Percentiles rank a stretch among this genome's conserved stretches.
Evolutionary conservation across 2,888 invertebrate species (phyloP).

Genomic region (Lacanobia oleracea): DNA sequence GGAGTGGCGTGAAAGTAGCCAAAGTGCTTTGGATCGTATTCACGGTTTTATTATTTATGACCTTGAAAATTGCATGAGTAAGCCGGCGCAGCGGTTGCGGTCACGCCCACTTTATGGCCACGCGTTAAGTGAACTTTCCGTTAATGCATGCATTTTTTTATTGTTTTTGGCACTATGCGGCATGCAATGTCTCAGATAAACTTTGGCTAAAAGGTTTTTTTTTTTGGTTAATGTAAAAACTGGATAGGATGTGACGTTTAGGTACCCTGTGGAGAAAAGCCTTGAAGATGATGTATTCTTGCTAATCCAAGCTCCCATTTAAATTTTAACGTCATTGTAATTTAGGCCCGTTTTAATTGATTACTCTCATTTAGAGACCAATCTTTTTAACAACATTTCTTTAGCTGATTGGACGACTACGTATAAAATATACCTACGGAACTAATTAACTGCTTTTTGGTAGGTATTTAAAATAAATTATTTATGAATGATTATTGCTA

Average conservation of each 20-base stretch:
- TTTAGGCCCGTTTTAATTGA: too few relatives aligned
- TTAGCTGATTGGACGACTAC: too few relatives aligned
- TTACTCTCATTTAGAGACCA: too few relatives aligned
- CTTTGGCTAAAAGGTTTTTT: constrained; percentile 49
- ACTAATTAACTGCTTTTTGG: too few relatives aligned
- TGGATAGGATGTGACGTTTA: neutral
- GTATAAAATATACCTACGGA: too few relatives aligned
- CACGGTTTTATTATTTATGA: constrained; percentile 89
- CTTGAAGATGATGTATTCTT: neutral
- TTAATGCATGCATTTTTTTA: constrained; percentile 79
- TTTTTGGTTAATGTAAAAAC: constrained; percentile 4
- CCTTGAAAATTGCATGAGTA: constrained; percentile 90
- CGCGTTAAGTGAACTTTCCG: constrained; percentile 84
- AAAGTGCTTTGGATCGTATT: constrained; percentile 88
- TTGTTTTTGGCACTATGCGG: constrained; percentile 79
- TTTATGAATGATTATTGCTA: too few relatives aligned
- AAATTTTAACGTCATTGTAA: too few relatives aligned
- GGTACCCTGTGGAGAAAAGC: neutral
- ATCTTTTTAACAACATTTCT: too few relatives aligned
- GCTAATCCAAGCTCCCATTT: neutral
- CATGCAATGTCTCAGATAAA: constrained; percentile 62
- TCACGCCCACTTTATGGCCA: constrained; percentile 88
- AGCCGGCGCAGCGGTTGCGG: constrained; percentile 88
- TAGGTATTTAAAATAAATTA: too few relatives aligned
- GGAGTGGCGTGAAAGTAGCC: constrained; percentile 90